A percentile compares a stretch with the other conserved stretches of the same genome.
Evolutionary conservation across 2,113 vertebrate species (phyloP).

Genomic region (Brachypodius melanocephalos): DNA sequence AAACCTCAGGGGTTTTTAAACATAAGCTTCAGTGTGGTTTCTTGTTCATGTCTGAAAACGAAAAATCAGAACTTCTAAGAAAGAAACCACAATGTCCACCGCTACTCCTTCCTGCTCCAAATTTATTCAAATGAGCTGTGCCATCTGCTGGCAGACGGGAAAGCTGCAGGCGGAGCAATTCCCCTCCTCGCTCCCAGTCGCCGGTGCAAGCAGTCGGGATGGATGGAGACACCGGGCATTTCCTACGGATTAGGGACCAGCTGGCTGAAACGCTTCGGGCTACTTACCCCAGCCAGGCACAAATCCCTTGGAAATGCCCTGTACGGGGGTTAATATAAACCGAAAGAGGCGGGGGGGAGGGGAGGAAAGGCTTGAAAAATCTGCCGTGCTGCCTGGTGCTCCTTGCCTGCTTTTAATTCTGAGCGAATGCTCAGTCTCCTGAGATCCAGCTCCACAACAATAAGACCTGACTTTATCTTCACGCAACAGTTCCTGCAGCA

Average conservation of each 20-base stretch:
- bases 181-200: not conserved
- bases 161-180: not conserved
- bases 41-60: not conserved
- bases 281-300: conserved; percentile 42
- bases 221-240: conserved; percentile 46
- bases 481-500: conserved; percentile 9
- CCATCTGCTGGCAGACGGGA: conserved; percentile 66
- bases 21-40: not conserved
- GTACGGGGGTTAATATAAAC: not conserved
- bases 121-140: conserved; percentile 29
- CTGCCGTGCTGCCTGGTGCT: not conserved
- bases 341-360: not conserved
- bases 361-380: not conserved
- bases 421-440: not conserved
- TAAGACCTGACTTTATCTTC: conserved; percentile 55
- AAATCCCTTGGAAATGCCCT: conserved; percentile 55
- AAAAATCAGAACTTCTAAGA: conserved; percentile 32
- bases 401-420: not conserved
- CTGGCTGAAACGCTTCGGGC: conserved; percentile 27
- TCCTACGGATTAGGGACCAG: conserved; percentile 58
- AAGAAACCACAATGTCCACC: not conserved
- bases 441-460: conserved; percentile 47
- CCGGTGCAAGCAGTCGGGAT: not conserved
- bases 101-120: not conserved
- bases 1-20: not conserved